Evolutionary conservation across 2,113 vertebrate genomes (phyloP).

Genomic region (Rhinoderma darwinii): DNA sequence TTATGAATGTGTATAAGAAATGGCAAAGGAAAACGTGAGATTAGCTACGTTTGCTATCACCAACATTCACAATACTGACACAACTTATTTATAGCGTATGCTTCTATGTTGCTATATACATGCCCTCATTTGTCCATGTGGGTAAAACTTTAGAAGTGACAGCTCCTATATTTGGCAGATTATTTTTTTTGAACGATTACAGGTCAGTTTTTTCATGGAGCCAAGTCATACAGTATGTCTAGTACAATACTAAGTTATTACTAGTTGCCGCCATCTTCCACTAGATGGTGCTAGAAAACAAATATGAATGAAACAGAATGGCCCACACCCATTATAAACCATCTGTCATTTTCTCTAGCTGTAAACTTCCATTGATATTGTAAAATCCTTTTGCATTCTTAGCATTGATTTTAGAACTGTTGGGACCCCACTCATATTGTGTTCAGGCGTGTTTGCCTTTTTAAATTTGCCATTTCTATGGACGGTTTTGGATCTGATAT

Average conservation of each 20-base stretch:
- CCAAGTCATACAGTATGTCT: neutral
- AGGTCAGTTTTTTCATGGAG: neutral
- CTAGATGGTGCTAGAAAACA: conserved; percentile 11
- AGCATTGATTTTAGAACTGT: neutral
- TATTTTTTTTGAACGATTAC: neutral
- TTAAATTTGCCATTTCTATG: neutral
- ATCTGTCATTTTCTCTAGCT: neutral
- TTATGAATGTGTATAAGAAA: no score
- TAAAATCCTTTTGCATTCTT: neutral
- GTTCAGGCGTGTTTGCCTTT: neutral
- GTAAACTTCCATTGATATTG: neutral
- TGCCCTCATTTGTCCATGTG: no score
- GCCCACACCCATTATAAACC: neutral
- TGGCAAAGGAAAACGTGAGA: no score
- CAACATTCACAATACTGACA: no score
- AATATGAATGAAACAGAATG: neutral
- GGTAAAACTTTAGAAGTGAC: no score
- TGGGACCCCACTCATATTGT: neutral
- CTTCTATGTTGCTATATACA: no score
- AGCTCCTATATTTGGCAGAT: no score
- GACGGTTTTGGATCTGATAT: neutral
- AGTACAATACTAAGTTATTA: neutral
- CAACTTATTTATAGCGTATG: no score
- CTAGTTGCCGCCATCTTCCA: neutral
- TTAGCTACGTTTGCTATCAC: no score